These are phyloP conservation scores for Epinephelus lanceolatus DNA, from an alignment of 2,113 vertebrate genomes.

Conservation along the genomic window DNA sequence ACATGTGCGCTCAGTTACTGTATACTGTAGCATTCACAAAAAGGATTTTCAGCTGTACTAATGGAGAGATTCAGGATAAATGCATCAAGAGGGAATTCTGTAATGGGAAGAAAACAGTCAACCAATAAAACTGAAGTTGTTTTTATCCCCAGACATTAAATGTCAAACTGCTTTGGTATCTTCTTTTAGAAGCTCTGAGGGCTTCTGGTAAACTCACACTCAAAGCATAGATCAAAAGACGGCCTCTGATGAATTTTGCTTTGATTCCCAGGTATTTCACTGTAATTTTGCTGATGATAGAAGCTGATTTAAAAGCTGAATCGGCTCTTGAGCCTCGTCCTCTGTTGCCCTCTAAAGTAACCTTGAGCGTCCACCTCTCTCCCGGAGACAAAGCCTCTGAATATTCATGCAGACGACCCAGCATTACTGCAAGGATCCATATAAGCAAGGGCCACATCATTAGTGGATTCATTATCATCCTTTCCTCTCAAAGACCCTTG, in stretches of 20 bases:
- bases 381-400: slow-evolving; percentile 53
- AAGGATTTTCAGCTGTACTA: not conserved
- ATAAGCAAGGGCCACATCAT: slow-evolving; percentile 73
- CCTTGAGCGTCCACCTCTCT: slow-evolving; percentile 58
- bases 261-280: slow-evolving; percentile 17
- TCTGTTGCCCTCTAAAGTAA: slow-evolving; percentile 59
- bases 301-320: slow-evolving; percentile 38
- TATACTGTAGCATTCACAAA: not conserved
- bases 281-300: slow-evolving; percentile 35
- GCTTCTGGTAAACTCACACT: slow-evolving; percentile 10
- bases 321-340: slow-evolving; percentile 40
- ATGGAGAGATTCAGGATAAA: slow-evolving; percentile 6
- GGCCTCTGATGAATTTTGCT: not conserved
- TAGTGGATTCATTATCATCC: slow-evolving; percentile 70
- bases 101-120: slow-evolving; percentile 24
- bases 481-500: slow-evolving; percentile 64
- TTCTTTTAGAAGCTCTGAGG: slow-evolving; percentile 8
- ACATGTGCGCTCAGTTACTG: not conserved
- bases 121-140: slow-evolving; percentile 24
- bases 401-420: slow-evolving; percentile 73
- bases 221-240: slow-evolving; percentile 24
- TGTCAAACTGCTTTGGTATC: slow-evolving; percentile 24
- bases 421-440: slow-evolving; percentile 62
- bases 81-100: not conserved
- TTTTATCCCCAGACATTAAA: slow-evolving; percentile 28